These are phyloP conservation scores for Aurelia aurita DNA, from an alignment of 30 jellyfish, hydroid and myxozoan species.

Conservation along the genomic window DNA sequence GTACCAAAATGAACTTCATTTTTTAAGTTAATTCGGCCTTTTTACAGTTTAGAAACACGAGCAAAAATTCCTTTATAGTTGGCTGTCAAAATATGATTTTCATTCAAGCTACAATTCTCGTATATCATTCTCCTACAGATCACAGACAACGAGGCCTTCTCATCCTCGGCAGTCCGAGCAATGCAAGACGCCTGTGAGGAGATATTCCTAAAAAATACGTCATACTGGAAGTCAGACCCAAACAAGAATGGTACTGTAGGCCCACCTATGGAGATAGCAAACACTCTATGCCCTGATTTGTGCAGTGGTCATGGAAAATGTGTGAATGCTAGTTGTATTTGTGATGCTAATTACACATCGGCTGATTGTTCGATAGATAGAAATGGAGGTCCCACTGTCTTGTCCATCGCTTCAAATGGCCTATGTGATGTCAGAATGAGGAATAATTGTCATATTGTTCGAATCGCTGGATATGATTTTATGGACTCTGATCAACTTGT, in stretches of 20 bases:
- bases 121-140: neutral
- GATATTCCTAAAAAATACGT: slow-evolving; percentile 36
- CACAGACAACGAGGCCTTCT: slow-evolving; percentile 39
- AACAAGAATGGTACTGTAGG: slow-evolving; percentile 22
- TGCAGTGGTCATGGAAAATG: slow-evolving; percentile 83
- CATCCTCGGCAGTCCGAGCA: slow-evolving; percentile 48
- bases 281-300: slow-evolving; percentile 68
- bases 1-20: too few relatives aligned
- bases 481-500: slow-evolving; percentile 58
- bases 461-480: slow-evolving; percentile 73
- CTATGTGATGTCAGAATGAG: slow-evolving; percentile 68
- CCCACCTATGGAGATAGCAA: slow-evolving; percentile 73
- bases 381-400: slow-evolving; percentile 39
- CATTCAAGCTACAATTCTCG: neutral
- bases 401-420: slow-evolving; percentile 50
- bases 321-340: slow-evolving; percentile 71
- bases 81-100: neutral
- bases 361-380: slow-evolving; percentile 75
- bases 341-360: slow-evolving; percentile 56
- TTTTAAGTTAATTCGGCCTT: too few relatives aligned
- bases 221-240: slow-evolving; percentile 50
- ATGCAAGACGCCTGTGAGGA: slow-evolving; percentile 73
- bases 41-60: too few relatives aligned
- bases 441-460: slow-evolving; percentile 64
- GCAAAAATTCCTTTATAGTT: neutral